A percentile compares a stretch with the other conserved stretches of the same genome.
Evolutionary conservation across 2,888 invertebrate species (phyloP).

Genomic region (Drosophila mimica): DNA sequence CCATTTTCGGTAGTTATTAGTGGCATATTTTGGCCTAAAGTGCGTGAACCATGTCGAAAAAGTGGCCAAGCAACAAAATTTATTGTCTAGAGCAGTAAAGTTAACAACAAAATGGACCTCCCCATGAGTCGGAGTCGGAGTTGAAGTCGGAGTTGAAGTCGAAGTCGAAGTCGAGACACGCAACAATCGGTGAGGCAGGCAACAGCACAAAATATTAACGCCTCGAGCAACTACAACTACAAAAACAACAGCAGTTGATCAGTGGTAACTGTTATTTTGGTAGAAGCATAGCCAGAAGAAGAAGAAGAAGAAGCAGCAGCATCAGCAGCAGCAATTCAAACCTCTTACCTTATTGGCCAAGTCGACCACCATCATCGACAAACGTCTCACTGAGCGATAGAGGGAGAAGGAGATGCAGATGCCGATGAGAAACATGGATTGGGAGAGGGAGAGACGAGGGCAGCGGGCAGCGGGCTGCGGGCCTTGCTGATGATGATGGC

Average conservation of each 20-base stretch:
- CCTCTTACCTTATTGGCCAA: slow-evolving; percentile 79
- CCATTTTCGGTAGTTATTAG: slow-evolving; percentile 81
- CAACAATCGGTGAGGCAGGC: slow-evolving; percentile 73
- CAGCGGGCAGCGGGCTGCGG: slow-evolving; percentile 24
- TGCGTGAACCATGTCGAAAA: slow-evolving; percentile 82
- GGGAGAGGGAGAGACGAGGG: slow-evolving; percentile 24
- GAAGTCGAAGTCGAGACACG: slow-evolving; percentile 56
- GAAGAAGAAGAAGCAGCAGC: slow-evolving; percentile 26
- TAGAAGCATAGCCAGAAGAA: slow-evolving; percentile 34
- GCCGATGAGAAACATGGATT: slow-evolving; percentile 8
- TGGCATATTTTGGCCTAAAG: slow-evolving; percentile 81
- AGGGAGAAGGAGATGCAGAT: slow-evolving; percentile 15
- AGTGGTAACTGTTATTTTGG: slow-evolving; percentile 77
- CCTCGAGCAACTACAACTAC: slow-evolving; percentile 63
- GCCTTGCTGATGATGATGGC: slow-evolving; percentile 65
- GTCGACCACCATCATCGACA: slow-evolving; percentile 82
- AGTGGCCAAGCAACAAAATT: slow-evolving; percentile 69
- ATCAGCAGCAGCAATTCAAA: slow-evolving; percentile 31
- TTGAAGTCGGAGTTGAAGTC: slow-evolving; percentile 16
- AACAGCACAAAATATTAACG: slow-evolving; percentile 74
- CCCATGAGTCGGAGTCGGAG: slow-evolving; percentile 66
- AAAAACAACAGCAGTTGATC: slow-evolving; percentile 43
- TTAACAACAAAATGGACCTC: slow-evolving; percentile 82
- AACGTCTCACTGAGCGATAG: slow-evolving; percentile 16
- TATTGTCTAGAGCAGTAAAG: slow-evolving; percentile 73